These are phyloP conservation scores for Oenanthe oenanthe DNA, from an alignment of 2,113 vertebrate species.

Conservation along the genomic window DNA sequence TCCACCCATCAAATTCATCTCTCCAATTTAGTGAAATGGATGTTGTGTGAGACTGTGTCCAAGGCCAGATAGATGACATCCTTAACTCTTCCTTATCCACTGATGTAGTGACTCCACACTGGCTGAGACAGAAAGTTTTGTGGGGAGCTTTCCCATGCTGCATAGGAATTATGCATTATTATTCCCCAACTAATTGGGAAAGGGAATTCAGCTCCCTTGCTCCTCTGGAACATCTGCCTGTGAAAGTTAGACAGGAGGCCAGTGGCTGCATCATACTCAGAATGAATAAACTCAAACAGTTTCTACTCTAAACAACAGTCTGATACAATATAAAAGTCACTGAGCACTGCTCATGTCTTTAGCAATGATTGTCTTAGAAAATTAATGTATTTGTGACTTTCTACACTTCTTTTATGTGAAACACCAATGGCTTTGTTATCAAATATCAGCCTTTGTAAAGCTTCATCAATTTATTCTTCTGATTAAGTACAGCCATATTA, in stretches of 20 bases:
- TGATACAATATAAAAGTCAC: background rate
- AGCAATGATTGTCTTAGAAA: background rate
- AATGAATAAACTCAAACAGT: background rate
- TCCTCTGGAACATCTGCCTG: background rate
- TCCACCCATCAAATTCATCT: background rate
- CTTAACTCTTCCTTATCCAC: background rate
- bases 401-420: background rate
- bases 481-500: slow-evolving; percentile 15
- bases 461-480: background rate
- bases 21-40: background rate
- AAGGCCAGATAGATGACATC: background rate
- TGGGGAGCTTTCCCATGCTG: background rate
- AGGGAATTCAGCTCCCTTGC: background rate
- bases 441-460: background rate
- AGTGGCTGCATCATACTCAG: background rate
- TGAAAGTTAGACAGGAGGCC: background rate
- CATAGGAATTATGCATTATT: no score
- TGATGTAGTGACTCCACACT: background rate
- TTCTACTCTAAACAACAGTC: background rate
- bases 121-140: background rate
- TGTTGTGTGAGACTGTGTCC: background rate
- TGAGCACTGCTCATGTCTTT: background rate
- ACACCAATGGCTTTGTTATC: background rate
- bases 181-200: background rate
- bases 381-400: background rate